These are phyloP conservation scores for Cetoscarus ocellatus DNA, from an alignment of 2,797 vertebrate species.

Conservation along the genomic window DNA sequence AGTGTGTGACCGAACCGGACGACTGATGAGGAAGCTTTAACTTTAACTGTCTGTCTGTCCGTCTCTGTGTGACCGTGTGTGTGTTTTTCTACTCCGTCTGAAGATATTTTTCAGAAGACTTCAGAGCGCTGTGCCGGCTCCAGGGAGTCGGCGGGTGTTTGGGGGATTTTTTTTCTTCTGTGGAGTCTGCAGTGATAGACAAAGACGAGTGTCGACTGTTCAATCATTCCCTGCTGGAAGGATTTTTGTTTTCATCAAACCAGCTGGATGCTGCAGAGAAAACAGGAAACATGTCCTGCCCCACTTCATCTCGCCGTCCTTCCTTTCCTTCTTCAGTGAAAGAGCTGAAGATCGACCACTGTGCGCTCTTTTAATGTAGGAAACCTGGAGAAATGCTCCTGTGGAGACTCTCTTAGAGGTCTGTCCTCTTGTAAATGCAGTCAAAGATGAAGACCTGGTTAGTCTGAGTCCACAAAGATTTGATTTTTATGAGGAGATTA, in stretches of 20 bases:
- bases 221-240: constrained; percentile 20
- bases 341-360: background rate
- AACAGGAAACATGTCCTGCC: background rate
- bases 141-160: background rate
- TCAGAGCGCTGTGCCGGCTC: background rate
- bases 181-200: background rate
- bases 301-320: background rate
- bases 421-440: constrained; percentile 21
- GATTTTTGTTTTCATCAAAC: background rate
- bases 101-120: background rate
- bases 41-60: background rate
- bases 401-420: background rate
- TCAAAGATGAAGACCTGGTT: background rate
- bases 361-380: background rate
- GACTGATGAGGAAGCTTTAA: constrained; percentile 66
- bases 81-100: background rate
- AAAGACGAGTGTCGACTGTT: background rate
- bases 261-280: background rate
- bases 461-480: background rate
- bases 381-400: background rate
- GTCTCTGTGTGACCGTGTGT: background rate
- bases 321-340: no score
- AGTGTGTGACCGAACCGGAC: constrained; percentile 94
- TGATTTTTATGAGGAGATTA: constrained; percentile 6
- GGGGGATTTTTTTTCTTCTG: background rate